These are phyloP conservation scores for Amblyornis subalaris DNA, from an alignment of 2,113 vertebrate species.

Conservation along the genomic window DNA sequence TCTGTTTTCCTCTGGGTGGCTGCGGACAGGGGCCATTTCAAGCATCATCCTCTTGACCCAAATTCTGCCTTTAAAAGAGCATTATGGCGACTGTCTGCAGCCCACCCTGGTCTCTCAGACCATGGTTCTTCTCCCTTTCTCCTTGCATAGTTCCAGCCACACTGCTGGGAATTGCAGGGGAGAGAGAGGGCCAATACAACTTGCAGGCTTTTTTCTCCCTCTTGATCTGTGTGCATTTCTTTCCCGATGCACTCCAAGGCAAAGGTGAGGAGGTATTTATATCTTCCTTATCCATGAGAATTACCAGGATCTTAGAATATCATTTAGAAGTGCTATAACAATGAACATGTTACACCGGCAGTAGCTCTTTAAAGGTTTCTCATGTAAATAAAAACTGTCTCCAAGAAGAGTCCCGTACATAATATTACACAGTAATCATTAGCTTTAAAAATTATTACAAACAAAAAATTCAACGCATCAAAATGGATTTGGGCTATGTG, in stretches of 20 bases:
- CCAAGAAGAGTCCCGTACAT: background rate
- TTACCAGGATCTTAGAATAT: conserved; percentile 8
- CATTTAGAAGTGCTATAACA: background rate
- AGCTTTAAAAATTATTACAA: conserved; percentile 10
- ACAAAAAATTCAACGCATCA: background rate
- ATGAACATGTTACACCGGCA: background rate
- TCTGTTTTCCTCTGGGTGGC: background rate
- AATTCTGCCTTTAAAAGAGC: background rate
- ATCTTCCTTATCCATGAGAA: background rate
- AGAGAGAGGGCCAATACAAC: background rate
- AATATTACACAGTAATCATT: background rate
- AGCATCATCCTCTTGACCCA: background rate
- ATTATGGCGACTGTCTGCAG: background rate
- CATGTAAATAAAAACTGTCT: background rate
- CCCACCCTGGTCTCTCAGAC: background rate
- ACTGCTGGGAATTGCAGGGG: background rate
- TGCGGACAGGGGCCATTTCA: background rate
- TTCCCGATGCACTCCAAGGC: background rate
- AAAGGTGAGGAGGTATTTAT: background rate
- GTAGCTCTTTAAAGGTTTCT: background rate
- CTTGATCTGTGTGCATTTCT: background rate
- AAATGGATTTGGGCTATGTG: background rate
- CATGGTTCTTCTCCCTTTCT: background rate
- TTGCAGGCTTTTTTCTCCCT: background rate
- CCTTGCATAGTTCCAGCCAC: background rate